Evolutionary conservation across 2,888 invertebrate genomes (phyloP).

Genomic region (Belgica antarctica): DNA sequence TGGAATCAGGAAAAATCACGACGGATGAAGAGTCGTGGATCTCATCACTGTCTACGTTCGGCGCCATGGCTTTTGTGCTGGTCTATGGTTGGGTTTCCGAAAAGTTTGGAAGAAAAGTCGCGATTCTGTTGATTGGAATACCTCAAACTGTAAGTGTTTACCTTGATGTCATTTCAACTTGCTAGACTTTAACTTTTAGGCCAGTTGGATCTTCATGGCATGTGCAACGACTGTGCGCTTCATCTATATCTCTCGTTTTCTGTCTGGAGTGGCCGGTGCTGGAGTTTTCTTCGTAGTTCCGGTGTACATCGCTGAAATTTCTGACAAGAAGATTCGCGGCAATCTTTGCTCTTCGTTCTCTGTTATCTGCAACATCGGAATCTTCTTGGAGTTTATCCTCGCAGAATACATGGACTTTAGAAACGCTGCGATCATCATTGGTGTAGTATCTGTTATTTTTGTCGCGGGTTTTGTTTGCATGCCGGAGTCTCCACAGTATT

Average conservation of each 20-base stretch:
- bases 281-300: conserved; percentile 33
- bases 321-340: conserved; percentile 38
- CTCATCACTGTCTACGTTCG: conserved; percentile 16
- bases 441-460: conserved; percentile 64
- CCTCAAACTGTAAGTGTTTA: conserved; percentile 41
- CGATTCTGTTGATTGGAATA: conserved; percentile 29
- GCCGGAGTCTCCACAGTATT: conserved; percentile 75
- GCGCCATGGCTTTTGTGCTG: conserved; percentile 20
- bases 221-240: conserved; percentile 7
- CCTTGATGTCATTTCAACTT: not conserved
- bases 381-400: conserved; percentile 35
- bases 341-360: conserved; percentile 28
- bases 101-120: conserved; percentile 35
- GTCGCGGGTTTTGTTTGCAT: conserved; percentile 67
- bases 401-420: conserved; percentile 36
- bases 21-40: conserved; percentile 40
- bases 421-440: conserved; percentile 47
- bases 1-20: conserved; percentile 12
- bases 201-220: conserved; percentile 38
- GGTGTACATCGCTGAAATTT: conserved; percentile 42
- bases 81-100: conserved; percentile 32
- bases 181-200: not conserved
- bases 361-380: conserved; percentile 40
- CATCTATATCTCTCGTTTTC: conserved; percentile 33
- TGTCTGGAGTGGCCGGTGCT: conserved; percentile 39